Percentiles rank a stretch among this genome's conserved stretches.
phyloP scores from a whole-genome alignment of 2,888 invertebrate genomes.

The Pandemis heparana region DNA sequence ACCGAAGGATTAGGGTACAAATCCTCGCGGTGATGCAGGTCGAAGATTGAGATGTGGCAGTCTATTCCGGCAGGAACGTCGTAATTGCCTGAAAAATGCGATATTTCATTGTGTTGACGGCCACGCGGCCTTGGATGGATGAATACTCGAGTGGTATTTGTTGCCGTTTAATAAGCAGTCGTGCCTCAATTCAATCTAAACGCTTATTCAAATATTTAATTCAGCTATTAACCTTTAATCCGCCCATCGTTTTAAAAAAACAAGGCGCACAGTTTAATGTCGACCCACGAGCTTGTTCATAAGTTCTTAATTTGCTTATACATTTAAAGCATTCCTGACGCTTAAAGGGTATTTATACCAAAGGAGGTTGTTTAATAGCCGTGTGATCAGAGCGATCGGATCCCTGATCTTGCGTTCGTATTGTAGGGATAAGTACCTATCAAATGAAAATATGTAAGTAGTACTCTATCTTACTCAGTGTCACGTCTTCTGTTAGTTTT shows the following conservation, averaged over 20 bases:
- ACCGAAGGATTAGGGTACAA: conserved; percentile 87
- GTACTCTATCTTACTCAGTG: conserved; percentile 78
- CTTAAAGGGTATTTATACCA: background rate
- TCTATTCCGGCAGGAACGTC: conserved; percentile 78
- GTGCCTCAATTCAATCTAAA: background rate
- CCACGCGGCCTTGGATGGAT: background rate
- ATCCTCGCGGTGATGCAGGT: conserved; percentile 87
- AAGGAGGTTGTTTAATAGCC: background rate
- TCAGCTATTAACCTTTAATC: background rate
- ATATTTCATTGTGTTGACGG: background rate
- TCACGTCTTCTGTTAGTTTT: conserved; percentile 81
- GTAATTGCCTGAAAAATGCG: conserved; percentile 69
- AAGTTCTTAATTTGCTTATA: background rate
- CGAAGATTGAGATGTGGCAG: conserved; percentile 86
- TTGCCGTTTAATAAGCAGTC: background rate
- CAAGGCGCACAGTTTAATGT: background rate
- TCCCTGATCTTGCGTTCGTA: background rate
- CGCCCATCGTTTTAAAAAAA: background rate
- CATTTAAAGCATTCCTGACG: background rate
- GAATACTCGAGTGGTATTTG: background rate
- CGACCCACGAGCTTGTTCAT: background rate
- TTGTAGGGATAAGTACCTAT: background rate
- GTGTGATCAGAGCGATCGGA: background rate
- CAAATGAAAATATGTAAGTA: background rate
- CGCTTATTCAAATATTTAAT: background rate